These are phyloP conservation scores for Papilio demoleus DNA, from an alignment of 2,888 invertebrate genomes.

Conservation along the genomic window DNA sequence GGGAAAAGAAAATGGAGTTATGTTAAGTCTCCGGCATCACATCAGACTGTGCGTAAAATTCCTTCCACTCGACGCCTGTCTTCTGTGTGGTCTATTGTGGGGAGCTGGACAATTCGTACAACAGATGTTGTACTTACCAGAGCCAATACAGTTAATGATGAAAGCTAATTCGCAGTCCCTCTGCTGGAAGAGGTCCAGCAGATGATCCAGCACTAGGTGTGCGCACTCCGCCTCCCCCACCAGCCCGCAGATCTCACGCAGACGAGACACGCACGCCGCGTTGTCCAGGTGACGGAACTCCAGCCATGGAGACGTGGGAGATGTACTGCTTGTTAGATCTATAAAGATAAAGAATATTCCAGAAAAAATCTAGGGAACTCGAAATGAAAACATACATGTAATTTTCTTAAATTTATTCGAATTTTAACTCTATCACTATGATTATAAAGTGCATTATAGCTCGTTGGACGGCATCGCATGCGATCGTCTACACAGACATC, in stretches of 20 bases:
- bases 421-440: neutral
- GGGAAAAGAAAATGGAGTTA: too few species aligned
- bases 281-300: slow-evolving; percentile 84
- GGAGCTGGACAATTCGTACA: too few species aligned
- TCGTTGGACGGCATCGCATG: too few species aligned
- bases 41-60: too few species aligned
- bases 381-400: neutral
- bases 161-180: slow-evolving; percentile 83
- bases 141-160: slow-evolving; percentile 83
- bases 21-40: too few species aligned
- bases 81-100: too few species aligned
- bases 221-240: slow-evolving; percentile 82
- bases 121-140: too few species aligned
- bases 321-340: slow-evolving; percentile 55
- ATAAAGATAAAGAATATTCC: neutral
- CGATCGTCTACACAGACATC: too few species aligned
- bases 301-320: slow-evolving; percentile 83
- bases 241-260: slow-evolving; percentile 81
- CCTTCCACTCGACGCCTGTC: too few species aligned
- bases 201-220: slow-evolving; percentile 84
- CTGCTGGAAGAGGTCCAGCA: slow-evolving; percentile 83
- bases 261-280: slow-evolving; percentile 66
- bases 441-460: neutral
- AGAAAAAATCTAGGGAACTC: neutral
- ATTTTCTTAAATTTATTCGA: too few species aligned